Evolutionary conservation across 2,113 vertebrate genomes (phyloP).

Genomic region (Engystomops pustulosus): DNA sequence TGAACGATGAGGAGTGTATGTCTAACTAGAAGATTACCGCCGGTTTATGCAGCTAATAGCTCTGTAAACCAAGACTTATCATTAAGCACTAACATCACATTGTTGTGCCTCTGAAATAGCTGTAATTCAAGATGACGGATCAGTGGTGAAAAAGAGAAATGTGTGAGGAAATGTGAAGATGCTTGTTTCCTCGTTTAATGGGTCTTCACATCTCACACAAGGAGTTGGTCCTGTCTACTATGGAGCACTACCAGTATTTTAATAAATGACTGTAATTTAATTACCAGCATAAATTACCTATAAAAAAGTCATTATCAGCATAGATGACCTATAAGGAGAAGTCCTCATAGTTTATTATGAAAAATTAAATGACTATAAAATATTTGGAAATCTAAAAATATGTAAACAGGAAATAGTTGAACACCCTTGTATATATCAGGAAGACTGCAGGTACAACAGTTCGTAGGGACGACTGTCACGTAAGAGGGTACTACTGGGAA

Average conservation of each 20-base stretch:
- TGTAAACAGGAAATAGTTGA: no score
- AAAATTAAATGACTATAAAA: no score
- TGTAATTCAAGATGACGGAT: slow-evolving; percentile 1
- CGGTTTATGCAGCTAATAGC: slow-evolving; percentile 21
- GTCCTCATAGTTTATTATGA: no score
- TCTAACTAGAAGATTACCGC: slow-evolving; percentile 11
- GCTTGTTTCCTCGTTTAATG: background rate
- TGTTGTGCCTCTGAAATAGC: background rate
- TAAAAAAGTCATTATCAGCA: no score
- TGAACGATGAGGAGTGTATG: slow-evolving; percentile 8
- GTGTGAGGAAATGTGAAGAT: background rate
- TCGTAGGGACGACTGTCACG: no score
- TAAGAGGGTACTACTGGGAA: no score
- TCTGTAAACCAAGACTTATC: background rate
- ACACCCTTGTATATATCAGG: no score
- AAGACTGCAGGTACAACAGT: no score
- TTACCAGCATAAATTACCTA: no score
- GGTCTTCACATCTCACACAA: background rate
- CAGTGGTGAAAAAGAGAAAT: background rate
- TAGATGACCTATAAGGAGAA: no score
- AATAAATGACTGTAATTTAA: no score
- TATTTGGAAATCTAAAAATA: no score
- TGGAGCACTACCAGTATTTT: background rate
- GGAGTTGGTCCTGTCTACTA: background rate
- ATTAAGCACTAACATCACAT: slow-evolving; percentile 14